Evolutionary conservation across 2,888 invertebrate genomes (phyloP).

Genomic region (Blastobasis adustella): DNA sequence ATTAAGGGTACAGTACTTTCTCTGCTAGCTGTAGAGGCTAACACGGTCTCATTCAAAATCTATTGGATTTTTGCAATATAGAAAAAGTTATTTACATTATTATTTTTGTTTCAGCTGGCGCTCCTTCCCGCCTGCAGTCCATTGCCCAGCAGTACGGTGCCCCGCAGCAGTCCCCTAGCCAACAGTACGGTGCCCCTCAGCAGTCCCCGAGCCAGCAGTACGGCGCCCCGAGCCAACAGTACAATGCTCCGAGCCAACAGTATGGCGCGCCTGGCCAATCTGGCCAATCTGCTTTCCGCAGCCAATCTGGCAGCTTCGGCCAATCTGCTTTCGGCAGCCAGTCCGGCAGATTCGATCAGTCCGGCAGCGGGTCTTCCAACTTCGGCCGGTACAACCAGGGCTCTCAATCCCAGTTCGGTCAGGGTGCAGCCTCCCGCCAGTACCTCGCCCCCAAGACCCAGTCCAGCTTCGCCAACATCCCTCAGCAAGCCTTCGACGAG

Average conservation of each 20-base stretch:
- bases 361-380: slow-evolving; percentile 3
- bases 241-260: slow-evolving; percentile 9
- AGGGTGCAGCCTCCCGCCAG: slow-evolving; percentile 43
- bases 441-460: slow-evolving; percentile 47
- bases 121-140: no score
- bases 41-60: no score
- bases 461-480: slow-evolving; percentile 33
- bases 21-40: no score
- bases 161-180: slow-evolving; percentile 15
- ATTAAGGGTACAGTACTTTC: no score
- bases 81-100: no score
- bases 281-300: neutral
- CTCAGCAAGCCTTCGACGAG: slow-evolving; percentile 59
- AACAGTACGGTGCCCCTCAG: slow-evolving; percentile 17
- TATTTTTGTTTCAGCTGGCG: neutral
- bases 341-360: slow-evolving; percentile 1
- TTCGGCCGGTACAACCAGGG: slow-evolving; percentile 10
- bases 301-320: neutral
- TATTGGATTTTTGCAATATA: no score
- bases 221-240: slow-evolving; percentile 17
- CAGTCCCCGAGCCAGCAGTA: neutral
- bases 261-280: slow-evolving; percentile 1
- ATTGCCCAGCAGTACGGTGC: neutral
- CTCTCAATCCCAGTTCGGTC: slow-evolving; percentile 9
- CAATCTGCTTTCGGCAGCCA: slow-evolving; percentile 8